These are phyloP conservation scores for Heliconius cydno DNA, from an alignment of 2,888 invertebrate genomes.

Conservation along the genomic window DNA sequence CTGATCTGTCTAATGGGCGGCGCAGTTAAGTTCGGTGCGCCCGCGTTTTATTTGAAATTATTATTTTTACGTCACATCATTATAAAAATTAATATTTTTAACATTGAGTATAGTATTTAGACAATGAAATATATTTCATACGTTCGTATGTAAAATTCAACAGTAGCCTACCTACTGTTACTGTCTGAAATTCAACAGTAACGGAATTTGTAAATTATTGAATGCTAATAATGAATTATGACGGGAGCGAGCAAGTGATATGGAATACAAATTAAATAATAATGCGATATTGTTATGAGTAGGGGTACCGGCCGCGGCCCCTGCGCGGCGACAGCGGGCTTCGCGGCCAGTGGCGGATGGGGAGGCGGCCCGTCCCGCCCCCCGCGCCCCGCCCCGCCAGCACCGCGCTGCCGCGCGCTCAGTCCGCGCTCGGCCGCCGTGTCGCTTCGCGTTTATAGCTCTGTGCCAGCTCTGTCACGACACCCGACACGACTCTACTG, in stretches of 20 bases:
- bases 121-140: background rate
- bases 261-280: conserved; percentile 59
- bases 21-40: conserved; percentile 61
- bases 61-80: conserved; percentile 18
- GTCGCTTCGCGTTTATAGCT: conserved; percentile 54
- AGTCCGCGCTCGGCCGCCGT: conserved; percentile 76
- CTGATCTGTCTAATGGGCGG: conserved; percentile 59
- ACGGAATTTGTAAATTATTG: conserved; percentile 46
- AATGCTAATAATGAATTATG: conserved; percentile 51
- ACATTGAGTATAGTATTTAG: background rate
- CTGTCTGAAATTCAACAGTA: conserved; percentile 33
- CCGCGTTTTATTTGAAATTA: conserved; percentile 56
- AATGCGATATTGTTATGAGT: conserved; percentile 69
- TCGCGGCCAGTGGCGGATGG: conserved; percentile 70
- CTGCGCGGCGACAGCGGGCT: conserved; percentile 70
- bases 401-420: conserved; percentile 65
- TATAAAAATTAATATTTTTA: conserved; percentile 2
- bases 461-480: conserved; percentile 28
- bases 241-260: conserved; percentile 54
- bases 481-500: conserved; percentile 34
- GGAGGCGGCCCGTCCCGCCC: conserved; percentile 63
- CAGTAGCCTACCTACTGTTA: background rate
- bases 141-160: background rate
- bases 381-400: conserved; percentile 57
- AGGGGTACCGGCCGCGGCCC: conserved; percentile 57